phyloP scores from a whole-genome alignment of 2,113 vertebrate genomes.

The Syngnathoides biaculeatus region DNA sequence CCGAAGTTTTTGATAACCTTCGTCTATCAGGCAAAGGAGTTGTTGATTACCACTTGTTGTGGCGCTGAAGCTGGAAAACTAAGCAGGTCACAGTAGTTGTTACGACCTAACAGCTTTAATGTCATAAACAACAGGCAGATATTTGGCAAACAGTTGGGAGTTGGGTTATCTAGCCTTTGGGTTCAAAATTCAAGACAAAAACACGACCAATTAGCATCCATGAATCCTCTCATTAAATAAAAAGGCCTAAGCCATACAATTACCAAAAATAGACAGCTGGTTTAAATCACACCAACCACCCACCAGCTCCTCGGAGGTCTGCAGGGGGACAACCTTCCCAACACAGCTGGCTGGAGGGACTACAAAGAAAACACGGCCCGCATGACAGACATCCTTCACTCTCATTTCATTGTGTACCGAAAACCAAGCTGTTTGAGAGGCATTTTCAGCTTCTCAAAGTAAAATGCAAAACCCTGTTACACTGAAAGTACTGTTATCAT shows the following conservation, averaged over 20 bases:
- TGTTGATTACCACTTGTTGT: not conserved
- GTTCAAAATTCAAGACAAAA: slow-evolving; percentile 9
- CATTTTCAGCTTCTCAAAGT: too few species aligned
- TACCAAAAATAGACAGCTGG: slow-evolving; percentile 51
- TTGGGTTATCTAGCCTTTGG: slow-evolving; percentile 6
- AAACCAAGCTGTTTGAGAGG: not conserved
- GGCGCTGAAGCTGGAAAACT: not conserved
- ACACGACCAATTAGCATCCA: slow-evolving; percentile 24
- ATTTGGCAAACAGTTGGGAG: not conserved
- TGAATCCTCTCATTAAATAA: slow-evolving; percentile 44
- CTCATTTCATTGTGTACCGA: not conserved
- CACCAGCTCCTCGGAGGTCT: slow-evolving; percentile 66
- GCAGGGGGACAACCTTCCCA: slow-evolving; percentile 56
- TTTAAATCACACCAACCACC: slow-evolving; percentile 55
- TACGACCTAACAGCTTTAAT: not conserved
- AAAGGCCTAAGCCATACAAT: slow-evolving; percentile 54
- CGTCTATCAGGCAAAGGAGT: not conserved
- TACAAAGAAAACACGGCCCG: slow-evolving; percentile 44
- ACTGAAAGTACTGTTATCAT: too few species aligned
- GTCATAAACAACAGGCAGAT: slow-evolving; percentile 7
- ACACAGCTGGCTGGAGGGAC: slow-evolving; percentile 56
- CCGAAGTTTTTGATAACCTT: not conserved
- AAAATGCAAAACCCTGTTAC: too few species aligned
- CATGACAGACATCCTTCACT: slow-evolving; percentile 25
- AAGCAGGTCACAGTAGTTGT: not conserved